phyloP scores from a whole-genome alignment of 2,113 vertebrate genomes.

The Pachycephala philippinensis region DNA sequence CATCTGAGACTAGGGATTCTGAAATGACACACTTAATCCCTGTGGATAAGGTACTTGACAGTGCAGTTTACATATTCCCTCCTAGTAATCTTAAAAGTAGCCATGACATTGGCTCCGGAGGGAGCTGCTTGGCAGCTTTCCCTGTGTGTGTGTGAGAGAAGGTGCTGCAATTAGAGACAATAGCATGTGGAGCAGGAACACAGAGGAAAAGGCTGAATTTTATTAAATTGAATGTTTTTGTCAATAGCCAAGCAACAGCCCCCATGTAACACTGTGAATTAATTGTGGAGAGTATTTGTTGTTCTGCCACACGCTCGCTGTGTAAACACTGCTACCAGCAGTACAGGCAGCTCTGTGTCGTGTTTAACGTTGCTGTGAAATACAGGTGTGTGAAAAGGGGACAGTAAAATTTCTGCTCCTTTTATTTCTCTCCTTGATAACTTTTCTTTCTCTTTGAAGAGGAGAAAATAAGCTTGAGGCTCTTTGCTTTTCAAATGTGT shows the following conservation, averaged over 20 bases:
- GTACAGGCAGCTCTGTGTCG: neutral
- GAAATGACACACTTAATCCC: neutral
- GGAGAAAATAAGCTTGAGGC: neutral
- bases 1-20: neutral
- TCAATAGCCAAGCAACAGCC: conserved; percentile 14
- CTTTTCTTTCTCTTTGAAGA: neutral
- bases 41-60: neutral
- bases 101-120: neutral
- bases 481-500: neutral
- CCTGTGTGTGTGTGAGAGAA: neutral
- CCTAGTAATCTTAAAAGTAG: neutral
- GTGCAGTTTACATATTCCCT: neutral
- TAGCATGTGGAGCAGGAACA: neutral
- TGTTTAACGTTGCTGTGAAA: neutral
- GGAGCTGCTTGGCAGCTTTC: conserved; percentile 37
- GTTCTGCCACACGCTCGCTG: neutral
- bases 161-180: conserved; percentile 27
- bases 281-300: conserved; percentile 5
- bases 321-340: neutral
- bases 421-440: neutral
- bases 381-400: neutral
- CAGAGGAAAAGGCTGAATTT: neutral
- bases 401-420: neutral
- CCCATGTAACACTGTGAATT: neutral
- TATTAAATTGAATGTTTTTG: conserved; percentile 45